Evolutionary conservation across 2,888 invertebrate genomes (phyloP), one percentile per base, ranked within the genome.

Genomic region (Salpingus planirostris): DNA sequence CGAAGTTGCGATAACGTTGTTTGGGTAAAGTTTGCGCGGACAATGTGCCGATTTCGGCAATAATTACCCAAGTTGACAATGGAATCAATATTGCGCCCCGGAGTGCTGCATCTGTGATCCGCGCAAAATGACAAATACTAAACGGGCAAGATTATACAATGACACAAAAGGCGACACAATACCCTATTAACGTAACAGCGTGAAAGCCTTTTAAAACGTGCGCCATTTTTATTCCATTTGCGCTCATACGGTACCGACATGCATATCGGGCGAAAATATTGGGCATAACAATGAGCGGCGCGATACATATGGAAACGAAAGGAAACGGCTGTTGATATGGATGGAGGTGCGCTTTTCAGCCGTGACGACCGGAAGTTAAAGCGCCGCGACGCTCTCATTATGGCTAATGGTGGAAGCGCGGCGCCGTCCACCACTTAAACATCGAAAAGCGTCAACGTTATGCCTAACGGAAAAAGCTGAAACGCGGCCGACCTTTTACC

Each of bases 261-360:
- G 22, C 28, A 32, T 36, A 37, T 37, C n/a, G n/a, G n/a, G n/a
- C n/a, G 35, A 34, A 36, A 33, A 35, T 36, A 36, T 42, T 33
- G 35, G 37, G 27, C 34, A 40, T 23, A 29, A 31, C 48, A 49
- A 50, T 47, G 47, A 49, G 44, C 38, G 38, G 29, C 30, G 43
- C 43, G 45, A 47, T n/a, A n/a, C n/a, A n/a, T n/a, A n/a, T 49
- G 42, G 47, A 47, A 51, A 51, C 47, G 46, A 47, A 50, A 50
- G 47, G 49, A 47, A 49, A 51, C 47, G 43, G 40, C 43, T 36
- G 46, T 40, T 47, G 49, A 50, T 50, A 46, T 47, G 51, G 49
- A 53, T 52, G 52, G 46, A 52, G 47, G 50, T 43, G 42, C 46
- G 49, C 54, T 50, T 53, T 54, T 54, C 53, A 52, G 42, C 49